Evolutionary conservation across 2,888 invertebrate species (phyloP), one percentile per base, ranked within the genome.

Genomic region (Lasioglossum calceatum): DNA sequence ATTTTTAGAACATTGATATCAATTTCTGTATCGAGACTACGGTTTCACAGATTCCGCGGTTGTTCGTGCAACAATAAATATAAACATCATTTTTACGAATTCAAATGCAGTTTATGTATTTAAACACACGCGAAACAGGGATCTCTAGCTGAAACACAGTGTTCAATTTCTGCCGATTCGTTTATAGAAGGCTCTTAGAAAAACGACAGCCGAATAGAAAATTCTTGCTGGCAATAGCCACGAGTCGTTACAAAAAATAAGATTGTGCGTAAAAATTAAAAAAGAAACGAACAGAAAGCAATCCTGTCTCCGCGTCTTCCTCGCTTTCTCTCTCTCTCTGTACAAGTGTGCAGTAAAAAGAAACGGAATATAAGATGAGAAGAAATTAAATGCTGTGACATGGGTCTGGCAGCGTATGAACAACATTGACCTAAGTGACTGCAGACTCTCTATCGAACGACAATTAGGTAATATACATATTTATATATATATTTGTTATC

Each of bases 391-490:
- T 91, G 90, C 89, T 89, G 84, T 81, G 72, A 89, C 88, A 82
- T 85, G 84, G 71, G 81, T 89, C 86, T 87, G 89, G 87, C 89
- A 89, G 90, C 92, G 88, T 91, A 92, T 82, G 88, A 89, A 80
- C 58, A 85, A 87, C 81, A 79, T 77, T 79, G 84, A 87, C 82
- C 81, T 75, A 91, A 90, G 90, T 92, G 88, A 84, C 88, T 85
- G 90, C 88, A 88, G 90, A 92, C 88, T 89, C 88, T 90, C 85
- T 91, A 92, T 93, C 90, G 90, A 93, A 92, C 91, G 88, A 90
- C 91, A 88, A 90, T 92, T 91, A 87, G 85, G 86, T 91, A 88
- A 92, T 91, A 90, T 84, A 88, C 87, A 88, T 91, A 88, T 88
- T 86, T 89, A 91, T 88, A 88, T 89, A 89, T 89, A 90, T 87